Evolutionary conservation across 2,113 vertebrate species (phyloP).

Genomic region (Scomber japonicus): DNA sequence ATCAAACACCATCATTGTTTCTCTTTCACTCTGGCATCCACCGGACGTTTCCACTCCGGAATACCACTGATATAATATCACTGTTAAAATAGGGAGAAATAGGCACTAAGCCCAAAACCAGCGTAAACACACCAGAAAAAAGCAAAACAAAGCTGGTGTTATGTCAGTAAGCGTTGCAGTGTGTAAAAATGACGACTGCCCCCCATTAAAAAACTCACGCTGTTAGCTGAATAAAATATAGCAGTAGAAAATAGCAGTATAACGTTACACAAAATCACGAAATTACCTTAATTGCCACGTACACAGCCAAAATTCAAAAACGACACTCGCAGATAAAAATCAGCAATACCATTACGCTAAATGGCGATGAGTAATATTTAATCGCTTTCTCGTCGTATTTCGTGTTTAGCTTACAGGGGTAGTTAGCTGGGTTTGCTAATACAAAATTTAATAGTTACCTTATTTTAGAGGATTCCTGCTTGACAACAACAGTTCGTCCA

Average conservation of each 20-base stretch:
- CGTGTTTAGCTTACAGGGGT: conserved; percentile 60
- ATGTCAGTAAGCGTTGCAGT: not conserved
- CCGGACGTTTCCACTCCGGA: conserved; percentile 32
- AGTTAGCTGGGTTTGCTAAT: conserved; percentile 78
- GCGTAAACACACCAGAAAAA: not conserved
- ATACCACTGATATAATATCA: not conserved
- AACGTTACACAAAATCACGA: not conserved
- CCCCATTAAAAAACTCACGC: conserved; percentile 28
- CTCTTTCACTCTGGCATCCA: conserved; percentile 28
- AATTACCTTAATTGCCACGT: not conserved
- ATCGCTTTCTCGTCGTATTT: conserved; percentile 37
- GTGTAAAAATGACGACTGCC: conserved; percentile 32
- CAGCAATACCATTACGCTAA: not conserved
- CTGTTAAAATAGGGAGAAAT: not conserved
- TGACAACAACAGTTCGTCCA: conserved; percentile 11
- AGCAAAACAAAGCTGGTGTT: conserved; percentile 11
- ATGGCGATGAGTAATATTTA: not conserved
- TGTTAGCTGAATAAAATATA: conserved; percentile 31
- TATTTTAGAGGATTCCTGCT: conserved; percentile 64
- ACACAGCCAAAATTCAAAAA: not conserved
- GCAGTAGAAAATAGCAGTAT: not conserved
- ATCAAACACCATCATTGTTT: conserved; percentile 64
- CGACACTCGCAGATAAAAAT: not conserved
- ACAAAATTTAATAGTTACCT: conserved; percentile 75
- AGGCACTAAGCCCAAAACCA: not conserved